Base-by-base conservation (phyloP, 2,888 invertebrate species). In the Phanerotoma sp. region DNA sequence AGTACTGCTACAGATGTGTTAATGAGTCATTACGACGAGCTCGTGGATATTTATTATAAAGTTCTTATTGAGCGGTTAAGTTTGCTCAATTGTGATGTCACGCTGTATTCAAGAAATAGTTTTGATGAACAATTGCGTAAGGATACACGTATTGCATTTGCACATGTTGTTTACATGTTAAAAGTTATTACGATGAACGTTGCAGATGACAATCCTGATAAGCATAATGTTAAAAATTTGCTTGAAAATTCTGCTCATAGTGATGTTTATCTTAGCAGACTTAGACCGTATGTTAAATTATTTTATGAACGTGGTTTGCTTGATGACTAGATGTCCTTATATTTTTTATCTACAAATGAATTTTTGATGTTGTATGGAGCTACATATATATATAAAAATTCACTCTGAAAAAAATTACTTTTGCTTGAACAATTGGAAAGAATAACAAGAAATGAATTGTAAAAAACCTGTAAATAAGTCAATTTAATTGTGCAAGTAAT, bases 1-100 rank as follows among this genome's bases (percentile, higher is more conserved):
- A 84, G 84, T 60, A 78, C 83, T 2, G 72, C 78, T 2, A 72
- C 76, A 7, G 63, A 68, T 0, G 74, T 81, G 1, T 64, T 81
- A 5, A 78, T 78, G 2, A 61, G 78, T 13, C 72, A 82, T 57
- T 74, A 77, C 47, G 78, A 83, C 4, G 75, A 80, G 7, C 74
- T 85, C 11, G 65, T 84, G 1, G 71, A 78, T 58, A 63, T 79
- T 0, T 85, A 85, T 65, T 79, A 83, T 61, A 72, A 80, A 0
- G 77, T 74, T 1, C 80, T 85, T 50, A 63, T 82, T 1, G 62
- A 71, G 0, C 69, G 74, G 16, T 63, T 85, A 18, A 64, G 67
- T 18, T 70, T 73, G 25, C 77, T 81, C 56, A 62, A 74, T 32
- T 77, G 79, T 48, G 64, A 77, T 71, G 73, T 56, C 54, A 67